phyloP scores from a whole-genome alignment of 2,113 vertebrate species.

The Nothocercus julius region DNA sequence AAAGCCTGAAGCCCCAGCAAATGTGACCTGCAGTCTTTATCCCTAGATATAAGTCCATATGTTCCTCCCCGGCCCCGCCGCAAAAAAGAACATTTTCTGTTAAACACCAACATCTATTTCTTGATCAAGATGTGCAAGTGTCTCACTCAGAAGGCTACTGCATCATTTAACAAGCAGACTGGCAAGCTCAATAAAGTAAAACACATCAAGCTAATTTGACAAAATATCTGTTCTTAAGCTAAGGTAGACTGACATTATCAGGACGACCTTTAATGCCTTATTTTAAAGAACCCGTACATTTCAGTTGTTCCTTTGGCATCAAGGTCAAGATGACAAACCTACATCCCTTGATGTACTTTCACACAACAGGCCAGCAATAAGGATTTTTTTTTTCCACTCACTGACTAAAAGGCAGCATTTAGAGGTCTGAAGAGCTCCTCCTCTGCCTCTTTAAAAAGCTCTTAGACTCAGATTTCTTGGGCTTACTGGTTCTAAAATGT shows the following conservation, averaged over 20 bases:
- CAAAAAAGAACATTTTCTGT: background rate
- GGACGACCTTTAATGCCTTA: background rate
- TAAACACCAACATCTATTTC: background rate
- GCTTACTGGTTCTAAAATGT: background rate
- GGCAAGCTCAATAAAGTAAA: background rate
- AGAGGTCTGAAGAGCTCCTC: background rate
- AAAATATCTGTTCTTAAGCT: background rate
- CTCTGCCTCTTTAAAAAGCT: background rate
- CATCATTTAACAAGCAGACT: background rate
- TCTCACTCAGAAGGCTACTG: background rate
- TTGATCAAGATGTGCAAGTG: background rate
- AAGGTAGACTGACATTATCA: background rate
- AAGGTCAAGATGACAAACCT: background rate
- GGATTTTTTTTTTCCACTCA: background rate
- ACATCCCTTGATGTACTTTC: background rate
- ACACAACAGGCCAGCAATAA: background rate
- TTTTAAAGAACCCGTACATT: background rate
- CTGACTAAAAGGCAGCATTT: background rate
- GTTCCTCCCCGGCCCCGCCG: too few species aligned
- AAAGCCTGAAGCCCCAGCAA: rapidly evolving
- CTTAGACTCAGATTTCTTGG: rapidly evolving
- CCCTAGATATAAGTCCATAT: background rate
- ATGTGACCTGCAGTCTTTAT: background rate
- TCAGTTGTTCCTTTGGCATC: background rate
- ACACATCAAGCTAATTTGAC: background rate